Base-by-base conservation (phyloP, 2,797 vertebrate species). In the Bradypodion ventrale region DNA sequence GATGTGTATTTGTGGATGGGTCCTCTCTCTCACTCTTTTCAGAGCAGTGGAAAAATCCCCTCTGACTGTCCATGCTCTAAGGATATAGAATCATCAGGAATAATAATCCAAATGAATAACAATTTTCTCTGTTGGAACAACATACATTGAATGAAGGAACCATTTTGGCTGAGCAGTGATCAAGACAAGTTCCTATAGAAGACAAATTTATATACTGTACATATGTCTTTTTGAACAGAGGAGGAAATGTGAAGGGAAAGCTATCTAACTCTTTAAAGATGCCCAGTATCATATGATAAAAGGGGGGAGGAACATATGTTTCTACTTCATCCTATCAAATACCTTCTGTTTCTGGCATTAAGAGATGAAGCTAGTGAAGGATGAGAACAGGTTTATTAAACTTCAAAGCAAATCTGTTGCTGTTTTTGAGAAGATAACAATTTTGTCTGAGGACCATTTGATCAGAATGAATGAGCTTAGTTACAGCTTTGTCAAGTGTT, bases 321-420 rank as follows among this genome's bases (percentile, higher is more conserved):
- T 87, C 78, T 69, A 56, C 77, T 87, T 83, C 72, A 76, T 52
- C 86, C 72, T 62, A 65, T 80, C 56, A 56, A 87, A 83, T 75
- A 76, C 82, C 82, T 84, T 84, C 86, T 87, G 77, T 83, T 84
- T 62, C 66, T 80, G 80, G 65, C 78, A 83, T 87, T 60, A 72
- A 66, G 70, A 74, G 65, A 78, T 66, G 74, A 81, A 87, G 65
- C 72, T 44, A 35, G 23, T 35, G 66, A 84, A 73, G 78, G 74
- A 81, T 82, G 68, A 77, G 74, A 73, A 44, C n/a, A 52, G 66
- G 59, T 84, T 84, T 84, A 82, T 66, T 73, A 73, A 85, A 87
- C 37, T 83, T 74, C n/a, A 73, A 84, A 87, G 78, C 23, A 84
- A 78, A 59, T 84, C 37, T 82, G 25, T 81, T 72, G 56, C 66